Evolutionary conservation across 2,113 vertebrate genomes (phyloP).

Genomic region (Otis tarda): DNA sequence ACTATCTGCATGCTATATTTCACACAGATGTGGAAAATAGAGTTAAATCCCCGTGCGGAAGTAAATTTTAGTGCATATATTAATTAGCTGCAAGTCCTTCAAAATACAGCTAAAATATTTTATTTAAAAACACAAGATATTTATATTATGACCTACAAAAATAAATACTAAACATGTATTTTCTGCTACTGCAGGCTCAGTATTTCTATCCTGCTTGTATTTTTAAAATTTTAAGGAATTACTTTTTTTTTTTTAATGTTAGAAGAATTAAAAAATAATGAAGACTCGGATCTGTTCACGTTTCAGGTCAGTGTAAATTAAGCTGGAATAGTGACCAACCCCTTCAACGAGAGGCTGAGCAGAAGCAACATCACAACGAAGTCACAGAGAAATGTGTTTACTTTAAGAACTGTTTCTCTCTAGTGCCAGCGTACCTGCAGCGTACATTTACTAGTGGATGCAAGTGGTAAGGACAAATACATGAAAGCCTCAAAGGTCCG

Average conservation of each 20-base stretch:
- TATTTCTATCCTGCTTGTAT: not conserved
- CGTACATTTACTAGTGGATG: slow-evolving; percentile 92
- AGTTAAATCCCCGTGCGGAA: not conserved
- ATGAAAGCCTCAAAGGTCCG: slow-evolving; percentile 98
- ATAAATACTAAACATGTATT: not conserved
- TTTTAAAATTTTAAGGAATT: not conserved
- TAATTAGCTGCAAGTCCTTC: not conserved
- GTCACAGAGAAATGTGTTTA: not conserved
- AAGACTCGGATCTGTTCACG: not conserved
- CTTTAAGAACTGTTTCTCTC: not conserved
- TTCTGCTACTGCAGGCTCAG: not conserved
- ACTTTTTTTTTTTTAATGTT: not conserved
- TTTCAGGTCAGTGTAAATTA: not conserved
- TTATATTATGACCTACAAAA: not conserved
- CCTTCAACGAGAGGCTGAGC: not conserved
- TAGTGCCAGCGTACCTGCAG: slow-evolving; percentile 82
- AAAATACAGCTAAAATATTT: not conserved
- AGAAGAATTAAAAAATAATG: not conserved
- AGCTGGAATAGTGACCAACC: not conserved
- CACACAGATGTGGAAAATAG: not conserved
- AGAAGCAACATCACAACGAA: not conserved
- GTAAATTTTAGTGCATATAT: not conserved
- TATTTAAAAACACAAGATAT: not conserved
- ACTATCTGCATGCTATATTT: not conserved
- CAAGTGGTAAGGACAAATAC: slow-evolving; percentile 92